Evolutionary conservation across 2,888 invertebrate genomes (phyloP).

Genomic region (Beris chalybata): DNA sequence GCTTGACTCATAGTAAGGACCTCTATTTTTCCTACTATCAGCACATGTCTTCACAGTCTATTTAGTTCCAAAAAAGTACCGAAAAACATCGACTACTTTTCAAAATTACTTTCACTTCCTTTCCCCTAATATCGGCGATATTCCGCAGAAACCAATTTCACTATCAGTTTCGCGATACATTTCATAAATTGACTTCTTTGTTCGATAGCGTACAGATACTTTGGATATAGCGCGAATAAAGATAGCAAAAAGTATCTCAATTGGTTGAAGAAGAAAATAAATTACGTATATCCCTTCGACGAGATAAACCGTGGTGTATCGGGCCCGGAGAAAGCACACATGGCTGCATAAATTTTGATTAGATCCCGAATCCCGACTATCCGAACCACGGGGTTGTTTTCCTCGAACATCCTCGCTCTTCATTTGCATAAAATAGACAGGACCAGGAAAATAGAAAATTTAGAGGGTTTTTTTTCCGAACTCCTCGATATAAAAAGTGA

Average conservation of each 20-base stretch:
- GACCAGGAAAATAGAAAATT: slow-evolving; percentile 7
- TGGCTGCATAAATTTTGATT: slow-evolving; percentile 32
- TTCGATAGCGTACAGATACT: neutral
- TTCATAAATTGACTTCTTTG: slow-evolving; percentile 24
- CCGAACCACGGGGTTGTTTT: slow-evolving; percentile 18
- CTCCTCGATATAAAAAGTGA: neutral
- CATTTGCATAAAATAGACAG: slow-evolving; percentile 22
- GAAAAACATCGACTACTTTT: no score
- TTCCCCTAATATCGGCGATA: no score
- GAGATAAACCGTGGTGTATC: slow-evolving; percentile 18
- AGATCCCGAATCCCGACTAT: slow-evolving; percentile 11
- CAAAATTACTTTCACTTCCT: no score
- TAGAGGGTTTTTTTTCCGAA: slow-evolving; percentile 16
- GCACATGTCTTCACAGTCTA: no score
- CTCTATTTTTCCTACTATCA: no score
- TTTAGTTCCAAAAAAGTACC: no score
- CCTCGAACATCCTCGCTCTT: slow-evolving; percentile 16
- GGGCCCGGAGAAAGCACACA: slow-evolving; percentile 23
- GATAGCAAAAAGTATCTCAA: slow-evolving; percentile 19
- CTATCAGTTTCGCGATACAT: slow-evolving; percentile 21
- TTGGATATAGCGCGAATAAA: slow-evolving; percentile 9
- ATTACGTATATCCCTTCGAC: slow-evolving; percentile 1
- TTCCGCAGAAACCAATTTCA: neutral
- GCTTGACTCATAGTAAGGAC: no score
- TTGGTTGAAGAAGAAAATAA: slow-evolving; percentile 16